Evolutionary conservation across 2,797 vertebrate species (phyloP).

Genomic region (Hylomyscus alleni): DNA sequence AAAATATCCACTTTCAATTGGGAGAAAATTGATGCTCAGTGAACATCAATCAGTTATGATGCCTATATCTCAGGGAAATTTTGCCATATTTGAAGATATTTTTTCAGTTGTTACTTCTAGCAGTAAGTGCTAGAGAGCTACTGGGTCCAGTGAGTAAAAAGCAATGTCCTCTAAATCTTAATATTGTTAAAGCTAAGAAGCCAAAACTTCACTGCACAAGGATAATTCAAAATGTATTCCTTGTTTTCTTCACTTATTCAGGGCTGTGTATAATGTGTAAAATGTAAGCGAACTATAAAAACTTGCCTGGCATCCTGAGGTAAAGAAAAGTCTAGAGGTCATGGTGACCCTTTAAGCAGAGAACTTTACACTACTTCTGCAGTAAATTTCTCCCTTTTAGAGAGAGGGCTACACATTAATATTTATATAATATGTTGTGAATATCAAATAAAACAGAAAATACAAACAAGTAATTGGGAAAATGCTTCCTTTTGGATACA

Average conservation of each 20-base stretch:
- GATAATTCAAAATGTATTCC: neutral
- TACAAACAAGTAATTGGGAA: neutral
- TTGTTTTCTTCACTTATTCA: neutral
- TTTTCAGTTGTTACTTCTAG: neutral
- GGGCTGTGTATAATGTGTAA: neutral
- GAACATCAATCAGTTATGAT: neutral
- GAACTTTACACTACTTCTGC: neutral
- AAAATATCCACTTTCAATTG: neutral
- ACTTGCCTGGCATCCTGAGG: neutral
- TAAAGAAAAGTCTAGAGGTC: slow-evolving; percentile 1
- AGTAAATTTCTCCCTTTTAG: neutral
- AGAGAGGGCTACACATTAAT: neutral
- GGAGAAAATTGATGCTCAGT: neutral
- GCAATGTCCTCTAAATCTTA: neutral
- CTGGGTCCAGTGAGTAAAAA: neutral
- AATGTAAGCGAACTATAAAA: slow-evolving; percentile 38
- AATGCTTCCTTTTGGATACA: neutral
- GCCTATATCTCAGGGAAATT: neutral
- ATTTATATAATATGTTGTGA: neutral
- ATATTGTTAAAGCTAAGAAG: neutral
- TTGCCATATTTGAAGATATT: neutral
- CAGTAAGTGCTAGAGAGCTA: neutral
- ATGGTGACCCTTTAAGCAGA: neutral
- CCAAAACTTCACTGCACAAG: neutral
- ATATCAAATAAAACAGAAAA: neutral